Base-by-base conservation (phyloP, 2,797 vertebrate species). In the Phoebastria nigripes region DNA sequence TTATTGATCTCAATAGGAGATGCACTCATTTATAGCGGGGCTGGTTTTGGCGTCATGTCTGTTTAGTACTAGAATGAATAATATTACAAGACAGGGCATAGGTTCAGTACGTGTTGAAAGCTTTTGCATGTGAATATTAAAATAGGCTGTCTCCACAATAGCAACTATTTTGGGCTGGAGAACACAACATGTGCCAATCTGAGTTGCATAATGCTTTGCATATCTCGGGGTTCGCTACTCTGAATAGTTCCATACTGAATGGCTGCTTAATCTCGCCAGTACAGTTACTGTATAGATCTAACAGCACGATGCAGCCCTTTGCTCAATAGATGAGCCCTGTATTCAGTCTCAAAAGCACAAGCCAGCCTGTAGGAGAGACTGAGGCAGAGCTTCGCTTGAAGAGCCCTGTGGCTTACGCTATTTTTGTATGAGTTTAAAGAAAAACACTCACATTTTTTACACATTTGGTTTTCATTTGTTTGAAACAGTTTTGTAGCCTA, bases 401-500 rank as follows among this genome's bases (percentile, higher is more conserved):
- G 67, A 93, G 90, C 62, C 70, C 72, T 15, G 62, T 81, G 94
- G 33, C 56, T 96, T 59, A 73, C 0, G 2, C 87, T 96, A 69
- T 96, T 96, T 93, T 94, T 73, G 82, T 90, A 63, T 0, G 19
- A 87, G 82, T 85, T 97, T 90, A 96, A 94, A 95, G 63, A 66
- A 89, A 91, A 95, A 95, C 80, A 58, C 70, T 54, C 42, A 41
- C 65, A 44, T 95, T 97, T 97, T 88, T 90, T 76, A 73, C 73
- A 96, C 96, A 97, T 98, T 98, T 98, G 97, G 96, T 97, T 98
- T 97, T 97, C 92, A 97, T 98, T 98, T 97, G 89, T 96, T 97
- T 97, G 94, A 96, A 98, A 95, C 83, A 71, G 83, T 97, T 98
- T 97, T 95, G 94, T 95, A 97, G 93, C 84, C 96, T 96, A 97